phyloP scores from a whole-genome alignment of 1,140 invertebrate species.

The Mya arenaria region DNA sequence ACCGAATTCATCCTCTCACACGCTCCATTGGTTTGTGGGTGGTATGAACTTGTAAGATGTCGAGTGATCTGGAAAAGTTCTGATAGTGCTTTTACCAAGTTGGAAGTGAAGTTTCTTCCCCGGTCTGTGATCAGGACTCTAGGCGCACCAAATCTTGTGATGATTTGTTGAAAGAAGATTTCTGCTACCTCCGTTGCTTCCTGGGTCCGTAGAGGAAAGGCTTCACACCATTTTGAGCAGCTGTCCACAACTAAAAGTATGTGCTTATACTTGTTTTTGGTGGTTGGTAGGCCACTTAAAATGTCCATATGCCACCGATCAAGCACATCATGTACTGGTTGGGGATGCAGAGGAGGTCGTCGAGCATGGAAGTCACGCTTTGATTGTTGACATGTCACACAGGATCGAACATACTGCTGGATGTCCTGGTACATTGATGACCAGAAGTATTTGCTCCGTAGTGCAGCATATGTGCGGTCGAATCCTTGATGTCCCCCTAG shows the following conservation, averaged over 20 bases:
- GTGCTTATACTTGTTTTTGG: too few species aligned
- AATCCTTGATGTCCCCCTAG: constrained; percentile 52
- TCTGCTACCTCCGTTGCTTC: not conserved
- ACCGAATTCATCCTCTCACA: not conserved
- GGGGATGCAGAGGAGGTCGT: not conserved
- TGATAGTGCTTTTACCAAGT: not conserved
- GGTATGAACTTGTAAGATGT: not conserved
- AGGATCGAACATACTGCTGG: not conserved
- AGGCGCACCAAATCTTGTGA: not conserved
- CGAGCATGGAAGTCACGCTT: constrained; percentile 6
- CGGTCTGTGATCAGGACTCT: not conserved
- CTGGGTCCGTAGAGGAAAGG: not conserved
- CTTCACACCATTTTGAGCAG: constrained; percentile 7
- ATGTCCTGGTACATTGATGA: not conserved
- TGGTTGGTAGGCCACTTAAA: too few species aligned
- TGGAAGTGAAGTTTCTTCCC: not conserved
- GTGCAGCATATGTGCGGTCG: constrained; percentile 37
- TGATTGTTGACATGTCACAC: not conserved
- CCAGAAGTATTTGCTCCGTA: constrained; percentile 3
- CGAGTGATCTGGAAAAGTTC: constrained; percentile 16
- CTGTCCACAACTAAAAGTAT: too few species aligned
- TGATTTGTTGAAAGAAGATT: not conserved
- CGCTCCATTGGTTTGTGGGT: not conserved
- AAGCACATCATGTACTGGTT: too few species aligned
- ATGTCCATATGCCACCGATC: not conserved